Evolutionary conservation across 2,888 invertebrate species (phyloP).

Genomic region (Cyrtodaria siliqua): DNA sequence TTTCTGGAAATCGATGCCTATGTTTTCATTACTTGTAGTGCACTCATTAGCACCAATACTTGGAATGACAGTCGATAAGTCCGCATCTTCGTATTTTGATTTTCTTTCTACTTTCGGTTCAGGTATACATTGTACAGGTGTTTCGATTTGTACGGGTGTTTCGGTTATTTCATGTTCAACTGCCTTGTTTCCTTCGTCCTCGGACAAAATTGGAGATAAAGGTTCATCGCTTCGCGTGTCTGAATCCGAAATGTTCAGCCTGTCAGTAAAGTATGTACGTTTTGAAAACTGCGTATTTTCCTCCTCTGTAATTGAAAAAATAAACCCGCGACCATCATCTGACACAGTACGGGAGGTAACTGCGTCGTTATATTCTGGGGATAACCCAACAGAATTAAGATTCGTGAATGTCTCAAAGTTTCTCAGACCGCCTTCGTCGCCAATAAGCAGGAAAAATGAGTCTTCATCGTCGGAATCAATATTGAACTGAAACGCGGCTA

Average conservation of each 20-base stretch:
- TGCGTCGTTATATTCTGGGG: constrained; percentile 60
- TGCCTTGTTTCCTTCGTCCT: constrained; percentile 45
- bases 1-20: constrained; percentile 57
- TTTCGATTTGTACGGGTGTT: no score
- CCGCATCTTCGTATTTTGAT: constrained; percentile 29
- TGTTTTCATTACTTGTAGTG: constrained; percentile 19
- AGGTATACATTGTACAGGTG: no score
- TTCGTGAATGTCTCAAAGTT: constrained; percentile 68
- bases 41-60: constrained; percentile 11
- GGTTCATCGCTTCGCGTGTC: constrained; percentile 51
- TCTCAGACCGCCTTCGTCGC: constrained; percentile 61
- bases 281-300: constrained; percentile 55
- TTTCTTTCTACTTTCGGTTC: no score
- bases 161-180: background rate
- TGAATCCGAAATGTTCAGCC: constrained; percentile 50
- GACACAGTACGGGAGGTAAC: constrained; percentile 54
- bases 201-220: constrained; percentile 54
- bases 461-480: constrained; percentile 61
- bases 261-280: constrained; percentile 67
- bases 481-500: constrained; percentile 64
- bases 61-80: constrained; percentile 16
- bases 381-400: constrained; percentile 65
- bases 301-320: constrained; percentile 68
- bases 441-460: constrained; percentile 67
- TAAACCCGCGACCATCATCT: constrained; percentile 62